Base-by-base conservation (phyloP, 2,797 vertebrate genomes). In the Lycodopsis pacificus region DNA sequence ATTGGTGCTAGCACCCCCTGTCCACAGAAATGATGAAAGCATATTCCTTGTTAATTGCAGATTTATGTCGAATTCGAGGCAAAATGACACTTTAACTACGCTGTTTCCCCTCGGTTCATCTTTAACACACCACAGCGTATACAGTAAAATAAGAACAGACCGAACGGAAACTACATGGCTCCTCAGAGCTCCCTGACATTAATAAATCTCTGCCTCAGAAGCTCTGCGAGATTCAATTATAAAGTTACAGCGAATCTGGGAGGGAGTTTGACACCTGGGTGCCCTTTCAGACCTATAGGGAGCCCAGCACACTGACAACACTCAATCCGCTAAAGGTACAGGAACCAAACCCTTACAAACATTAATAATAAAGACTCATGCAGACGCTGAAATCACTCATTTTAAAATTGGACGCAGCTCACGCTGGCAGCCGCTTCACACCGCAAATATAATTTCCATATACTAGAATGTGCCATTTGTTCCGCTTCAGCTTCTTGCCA, bases 401-500 rank as follows among this genome's bases (percentile, higher is more conserved):
- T 91, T 91, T 75, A 83, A 89, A 91, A 80, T 88, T 93, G 93
- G 91, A 92, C 30, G 66, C 79, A 65, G 83, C 56, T 79, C 6
- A 11, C 17, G 73, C 90, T 92, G 92, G 92, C 91, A 79, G 88
- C 86, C 27, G 82, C 85, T 51, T 73, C 73, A 64, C 85, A 87
- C 91, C 88, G 38, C 91, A 93, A 92, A 93, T 94, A 91, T 91
- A 70, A 92, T 94, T 94, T 94, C 93, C 93, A 94, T 91, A 86
- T 83, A 90, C 86, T 74, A 92, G 86, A 91, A 91, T 93, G 93
- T 93, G 92, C 91, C 90, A 84, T 93, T 93, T 90, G 91, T 94
- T 94, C 93, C 93, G 90, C 93, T 91, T 83, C 88, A 89, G 84
- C 87, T 87, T 88, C 83, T 91, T 90, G 92, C 93, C 92, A 88